Evolutionary conservation across 2,113 vertebrate genomes (phyloP), one percentile per base, ranked within the genome.

Genomic region (Myotis davidii): DNA sequence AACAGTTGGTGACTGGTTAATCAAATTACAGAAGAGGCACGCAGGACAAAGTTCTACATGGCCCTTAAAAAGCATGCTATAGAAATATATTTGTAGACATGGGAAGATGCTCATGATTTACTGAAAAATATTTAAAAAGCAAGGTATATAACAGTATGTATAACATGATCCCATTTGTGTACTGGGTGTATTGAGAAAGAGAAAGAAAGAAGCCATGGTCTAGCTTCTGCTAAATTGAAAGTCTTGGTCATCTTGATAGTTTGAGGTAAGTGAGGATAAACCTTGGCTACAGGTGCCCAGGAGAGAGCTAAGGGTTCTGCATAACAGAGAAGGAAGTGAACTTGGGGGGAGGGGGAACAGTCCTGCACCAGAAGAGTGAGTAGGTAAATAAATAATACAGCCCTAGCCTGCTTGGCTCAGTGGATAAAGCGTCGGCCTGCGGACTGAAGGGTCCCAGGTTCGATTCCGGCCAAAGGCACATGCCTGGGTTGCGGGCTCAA

Each of bases 31-130:
- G 50, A n/a, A 52, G 54, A 70, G 21, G 11, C 64, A 20, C 0
- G 7, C 3, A 8, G 1, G 9, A 20, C 27, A 9, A 21, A 5
- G 34, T 6, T 88, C 52, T 48, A 13, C 0, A 0, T 16, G 16
- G 17, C 16, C 67, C 42, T 91, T 54, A 6, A 50, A 77, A 92
- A 61, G 16, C 25, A 6, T 1, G 2, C 27, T 14, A 27, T 14
- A 85, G 65, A n/a, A 42, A 2, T 29, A 1, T 27, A 39, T 27
- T 34, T 27, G 20, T 50, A 61, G 21, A 67, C 18, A 21, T 6
- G 32, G 54, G 72, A 81, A 67, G 7, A 78, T 25, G 39, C 23
- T 42, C 32, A 2, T 14, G 18, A 59, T 61, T 74, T 56, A 45
- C 39, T 64, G 45, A 29, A 21, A 92, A 77, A n/a, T 76, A 65